Percentiles rank a stretch among this genome's conserved stretches.
These are phyloP conservation scores for Microcebus murinus DNA, from an alignment of 2,113 vertebrate species.

Conservation along the genomic window DNA sequence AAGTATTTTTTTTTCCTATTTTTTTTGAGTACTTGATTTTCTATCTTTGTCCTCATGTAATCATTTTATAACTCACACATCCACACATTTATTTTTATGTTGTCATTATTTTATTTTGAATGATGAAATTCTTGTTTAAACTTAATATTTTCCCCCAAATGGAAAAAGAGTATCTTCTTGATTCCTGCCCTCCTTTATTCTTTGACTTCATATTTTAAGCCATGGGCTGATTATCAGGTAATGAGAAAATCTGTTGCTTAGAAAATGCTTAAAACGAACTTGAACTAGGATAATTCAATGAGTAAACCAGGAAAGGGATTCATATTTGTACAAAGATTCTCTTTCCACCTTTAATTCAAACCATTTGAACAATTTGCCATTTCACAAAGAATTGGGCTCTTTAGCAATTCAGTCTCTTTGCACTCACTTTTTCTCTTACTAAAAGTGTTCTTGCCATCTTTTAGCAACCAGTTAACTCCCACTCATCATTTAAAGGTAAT, in stretches of 20 bases:
- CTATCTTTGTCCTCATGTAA: not conserved
- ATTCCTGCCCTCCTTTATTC: not conserved
- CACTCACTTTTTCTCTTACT: constrained; percentile 43
- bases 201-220: not conserved
- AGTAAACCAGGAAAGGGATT: not conserved
- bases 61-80: not conserved
- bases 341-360: constrained; percentile 30
- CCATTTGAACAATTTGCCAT: constrained; percentile 8
- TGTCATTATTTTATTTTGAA: not conserved
- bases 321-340: not conserved
- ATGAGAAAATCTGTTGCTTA: not conserved
- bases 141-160: not conserved
- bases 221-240: not conserved
- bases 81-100: not conserved
- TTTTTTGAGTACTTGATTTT: not conserved
- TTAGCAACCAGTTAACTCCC: constrained; percentile 49
- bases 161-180: not conserved
- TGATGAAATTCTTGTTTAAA: not conserved
- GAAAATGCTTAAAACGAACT: not conserved
- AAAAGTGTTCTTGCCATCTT: constrained; percentile 33
- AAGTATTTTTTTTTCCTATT: not conserved
- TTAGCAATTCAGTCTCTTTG: not conserved
- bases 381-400: not conserved
- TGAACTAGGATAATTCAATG: not conserved
- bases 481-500: constrained; percentile 72